Evolutionary conservation across 2,888 invertebrate species (phyloP), one percentile per base, ranked within the genome.

Genomic region (Rhogogaster chlorosoma): DNA sequence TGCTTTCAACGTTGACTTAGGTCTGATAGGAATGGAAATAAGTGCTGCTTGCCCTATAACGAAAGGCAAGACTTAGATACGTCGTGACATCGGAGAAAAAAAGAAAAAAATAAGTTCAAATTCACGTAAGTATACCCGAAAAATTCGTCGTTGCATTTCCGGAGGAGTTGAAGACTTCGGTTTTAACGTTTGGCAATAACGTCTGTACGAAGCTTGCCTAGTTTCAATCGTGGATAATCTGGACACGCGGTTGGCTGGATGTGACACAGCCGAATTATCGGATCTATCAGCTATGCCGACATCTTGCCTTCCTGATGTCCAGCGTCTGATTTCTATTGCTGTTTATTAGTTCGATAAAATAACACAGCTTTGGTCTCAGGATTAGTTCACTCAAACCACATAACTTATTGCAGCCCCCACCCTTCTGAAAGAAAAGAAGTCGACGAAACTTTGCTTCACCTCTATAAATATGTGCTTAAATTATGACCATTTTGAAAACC

Each of bases 221-320:
- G 18, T 57, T 61, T 36, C 2, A 22, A 61, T 80, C 26, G 80
- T 80, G 22, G 80, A 61, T 57, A 6, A 61, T 88, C 89, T 89
- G 89, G 87, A 88, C 89, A 91, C 91, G 91, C 88, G 89, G 96
- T 94, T 96, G 97, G 96, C 96, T 95, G 94, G 96, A 97, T 96
- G 96, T 96, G 96, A 96, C 96, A 96, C 95, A 97, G 96, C 96
- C 96, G 96, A 95, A 95, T 95, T 95, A 94, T 92, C 94, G 94
- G 94, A 93, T 94, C 94, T 95, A 95, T 96, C 97, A 96, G 96
- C 96, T 97, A 97, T 97, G 97, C 97, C 97, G 96, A 97, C 96
- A 97, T 97, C 97, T 97, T 97, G 97, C 97, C 97, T 96, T 95
- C 96, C 96, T 95, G 92, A 93, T 94, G 94, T 92, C 93, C 92